These are phyloP conservation scores for Heteromyza rotundicornis DNA, from an alignment of 2,888 invertebrate species.

Conservation along the genomic window DNA sequence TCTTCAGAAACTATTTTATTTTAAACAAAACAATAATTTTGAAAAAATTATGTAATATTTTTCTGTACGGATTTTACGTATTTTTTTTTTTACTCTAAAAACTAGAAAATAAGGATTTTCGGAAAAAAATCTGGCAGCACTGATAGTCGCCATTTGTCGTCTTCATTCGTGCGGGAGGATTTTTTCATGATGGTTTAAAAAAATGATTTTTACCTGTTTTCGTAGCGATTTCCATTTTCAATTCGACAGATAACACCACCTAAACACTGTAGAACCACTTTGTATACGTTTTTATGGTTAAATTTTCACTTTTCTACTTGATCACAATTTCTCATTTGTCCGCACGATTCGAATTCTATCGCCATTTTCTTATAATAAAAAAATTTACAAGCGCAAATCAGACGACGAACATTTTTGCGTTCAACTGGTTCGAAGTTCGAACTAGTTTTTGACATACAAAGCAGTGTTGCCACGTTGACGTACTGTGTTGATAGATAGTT, in stretches of 20 bases:
- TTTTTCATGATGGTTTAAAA: constrained; percentile 34
- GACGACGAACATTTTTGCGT: no score
- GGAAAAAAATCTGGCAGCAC: constrained; percentile 32
- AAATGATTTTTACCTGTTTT: constrained; percentile 48
- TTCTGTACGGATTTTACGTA: no score
- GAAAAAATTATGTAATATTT: no score
- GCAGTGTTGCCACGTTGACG: no score
- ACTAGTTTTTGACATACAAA: no score
- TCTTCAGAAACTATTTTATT: no score
- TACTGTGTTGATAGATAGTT: no score
- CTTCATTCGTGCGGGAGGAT: constrained; percentile 38
- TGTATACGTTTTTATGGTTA: constrained; percentile 27
- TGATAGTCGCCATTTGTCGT: constrained; percentile 58
- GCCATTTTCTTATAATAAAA: constrained; percentile 50
- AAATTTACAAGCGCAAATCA: no score
- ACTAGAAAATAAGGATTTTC: no score
- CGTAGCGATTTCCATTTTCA: constrained; percentile 45
- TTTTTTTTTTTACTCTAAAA: no score
- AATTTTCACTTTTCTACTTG: background rate
- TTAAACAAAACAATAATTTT: no score
- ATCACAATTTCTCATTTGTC: constrained; percentile 29
- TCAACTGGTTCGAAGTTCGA: no score
- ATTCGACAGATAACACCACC: constrained; percentile 27
- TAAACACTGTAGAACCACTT: constrained; percentile 32
- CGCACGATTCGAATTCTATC: constrained; percentile 43